phyloP scores from a whole-genome alignment of 2,797 vertebrate genomes.

The Eospalax fontanierii region DNA sequence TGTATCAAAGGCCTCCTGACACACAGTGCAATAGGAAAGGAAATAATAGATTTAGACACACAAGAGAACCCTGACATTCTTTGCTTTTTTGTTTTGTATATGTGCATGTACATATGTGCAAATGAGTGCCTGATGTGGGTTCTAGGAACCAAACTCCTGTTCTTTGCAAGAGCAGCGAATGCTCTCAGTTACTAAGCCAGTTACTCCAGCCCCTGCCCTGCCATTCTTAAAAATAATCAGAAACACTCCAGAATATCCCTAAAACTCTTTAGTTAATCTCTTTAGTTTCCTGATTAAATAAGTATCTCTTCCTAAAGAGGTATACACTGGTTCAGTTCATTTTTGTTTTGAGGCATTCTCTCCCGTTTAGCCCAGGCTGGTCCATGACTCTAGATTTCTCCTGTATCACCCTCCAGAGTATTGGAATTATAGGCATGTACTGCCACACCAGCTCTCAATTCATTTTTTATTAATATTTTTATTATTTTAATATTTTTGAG shows the following conservation, averaged over 20 bases:
- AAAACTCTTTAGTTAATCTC: not conserved
- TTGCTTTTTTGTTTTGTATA: not conserved
- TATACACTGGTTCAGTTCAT: not conserved
- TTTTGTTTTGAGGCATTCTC: not conserved
- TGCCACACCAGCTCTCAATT: too few species aligned
- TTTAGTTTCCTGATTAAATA: not conserved
- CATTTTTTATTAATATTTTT: too few species aligned
- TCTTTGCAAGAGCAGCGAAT: too few species aligned
- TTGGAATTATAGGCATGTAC: too few species aligned
- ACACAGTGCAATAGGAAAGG: not conserved
- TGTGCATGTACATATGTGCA: too few species aligned
- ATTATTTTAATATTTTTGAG: too few species aligned
- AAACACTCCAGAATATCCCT: not conserved
- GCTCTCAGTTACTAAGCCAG: too few species aligned
- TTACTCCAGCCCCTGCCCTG: too few species aligned
- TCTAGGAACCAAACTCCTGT: too few species aligned
- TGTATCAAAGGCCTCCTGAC: not conserved
- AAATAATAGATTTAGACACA: not conserved
- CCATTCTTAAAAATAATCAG: not conserved
- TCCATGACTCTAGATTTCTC: not conserved
- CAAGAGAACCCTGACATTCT: not conserved
- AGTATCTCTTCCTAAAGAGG: not conserved
- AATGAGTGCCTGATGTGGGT: too few species aligned
- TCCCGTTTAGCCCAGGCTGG: too few species aligned
- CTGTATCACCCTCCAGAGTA: too few species aligned